Evolutionary conservation across 2,888 invertebrate species (phyloP), one percentile per base, ranked within the genome.

Genomic region (Melanotus villosus): DNA sequence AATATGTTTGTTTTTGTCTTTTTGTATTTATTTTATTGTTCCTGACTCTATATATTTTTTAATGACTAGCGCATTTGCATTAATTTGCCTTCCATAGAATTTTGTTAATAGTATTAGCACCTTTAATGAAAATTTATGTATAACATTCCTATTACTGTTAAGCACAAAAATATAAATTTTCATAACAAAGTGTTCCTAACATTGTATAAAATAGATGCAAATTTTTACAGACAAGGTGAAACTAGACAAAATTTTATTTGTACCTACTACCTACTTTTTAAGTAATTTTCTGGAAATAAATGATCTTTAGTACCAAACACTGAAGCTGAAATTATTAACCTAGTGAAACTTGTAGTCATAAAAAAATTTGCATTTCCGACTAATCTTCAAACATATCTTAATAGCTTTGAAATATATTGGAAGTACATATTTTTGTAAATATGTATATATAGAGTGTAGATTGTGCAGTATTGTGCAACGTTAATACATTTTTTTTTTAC

Each of bases 11-110:
- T 70, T 81, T n/a, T 80, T 80, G 77, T 76, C 72, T 73, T 80
- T 78, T 80, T 81, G 81, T 83, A 82, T 83, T 83, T 83, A 82
- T 83, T 83, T 80, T 82, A 82, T 83, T 84, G 83, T 84, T 84
- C 83, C 83, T 83, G 82, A 83, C 77, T 81, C 81, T 81, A 79
- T 75, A 76, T 14, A 26, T 16, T 23, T 50, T 34, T 62, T 59
- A 45, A 45, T 30, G 14, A 34, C 36, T 19, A 62, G 50, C 12
- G 4, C 19, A 32, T 38, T 38, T 56, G 36, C 14, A 36, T 23
- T 47, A 50, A 18, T 60, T 14, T 50, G 26, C 26, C 57, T 63
- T 68, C 58, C 57, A 36, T 57, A 56, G 52, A 50, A 18, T 62
- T 59, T 56, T 63, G 36, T 34, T 26, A 38, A 73, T 73, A 76